These are phyloP conservation scores for Cladopsammia gracilis DNA, from an alignment of 64 coral and sea anemone genomes.

Conservation along the genomic window DNA sequence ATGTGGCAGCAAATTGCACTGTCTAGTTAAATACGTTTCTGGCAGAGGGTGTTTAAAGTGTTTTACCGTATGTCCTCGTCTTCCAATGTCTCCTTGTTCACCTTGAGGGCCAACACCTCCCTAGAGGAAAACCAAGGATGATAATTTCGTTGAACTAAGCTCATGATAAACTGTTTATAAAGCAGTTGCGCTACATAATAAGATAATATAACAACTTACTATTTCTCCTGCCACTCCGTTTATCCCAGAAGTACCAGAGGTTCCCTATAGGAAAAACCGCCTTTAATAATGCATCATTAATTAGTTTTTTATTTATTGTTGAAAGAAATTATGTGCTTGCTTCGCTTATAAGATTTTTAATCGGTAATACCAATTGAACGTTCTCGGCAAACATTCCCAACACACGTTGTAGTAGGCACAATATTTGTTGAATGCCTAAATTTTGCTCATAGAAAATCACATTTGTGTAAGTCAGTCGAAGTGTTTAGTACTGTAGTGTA, in stretches of 20 bases:
- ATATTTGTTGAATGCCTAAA: no score
- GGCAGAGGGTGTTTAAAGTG: not conserved
- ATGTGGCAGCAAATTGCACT: no score
- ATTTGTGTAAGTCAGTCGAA: no score
- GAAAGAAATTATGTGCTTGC: not conserved
- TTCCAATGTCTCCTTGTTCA: conserved; percentile 32
- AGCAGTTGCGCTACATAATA: no score
- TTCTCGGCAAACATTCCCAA: no score
- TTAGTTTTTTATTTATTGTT: not conserved
- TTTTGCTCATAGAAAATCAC: no score
- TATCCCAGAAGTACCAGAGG: conserved; percentile 33
- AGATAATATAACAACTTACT: not conserved
- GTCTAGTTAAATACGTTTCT: no score
- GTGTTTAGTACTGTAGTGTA: no score
- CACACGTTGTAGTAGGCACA: no score
- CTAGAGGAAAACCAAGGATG: not conserved
- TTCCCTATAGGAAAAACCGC: conserved; percentile 28
- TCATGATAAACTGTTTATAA: not conserved
- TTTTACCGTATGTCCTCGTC: conserved; percentile 36
- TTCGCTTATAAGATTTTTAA: no score
- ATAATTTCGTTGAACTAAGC: not conserved
- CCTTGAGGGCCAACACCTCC: conserved; percentile 47
- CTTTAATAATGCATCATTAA: not conserved
- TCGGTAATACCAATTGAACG: no score
- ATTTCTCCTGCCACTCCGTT: conserved; percentile 34